phyloP scores from a whole-genome alignment of 2,888 invertebrate genomes.

The Rhamnusium bicolor region DNA sequence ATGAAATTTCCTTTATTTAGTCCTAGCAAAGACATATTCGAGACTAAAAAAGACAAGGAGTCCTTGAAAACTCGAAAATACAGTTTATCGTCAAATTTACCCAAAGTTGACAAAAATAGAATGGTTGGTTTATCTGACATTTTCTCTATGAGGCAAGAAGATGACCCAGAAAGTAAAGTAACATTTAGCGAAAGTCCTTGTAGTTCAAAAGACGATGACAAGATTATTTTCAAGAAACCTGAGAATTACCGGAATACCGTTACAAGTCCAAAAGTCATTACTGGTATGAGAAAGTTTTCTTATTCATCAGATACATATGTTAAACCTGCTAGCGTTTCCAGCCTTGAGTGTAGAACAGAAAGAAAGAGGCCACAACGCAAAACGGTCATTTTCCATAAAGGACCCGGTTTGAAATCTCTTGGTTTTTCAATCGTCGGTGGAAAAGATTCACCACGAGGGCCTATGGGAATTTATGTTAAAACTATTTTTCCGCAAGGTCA shows the following conservation, averaged over 20 bases:
- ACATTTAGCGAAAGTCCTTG: slow-evolving; percentile 57
- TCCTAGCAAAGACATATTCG: slow-evolving; percentile 31
- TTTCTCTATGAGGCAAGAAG: slow-evolving; percentile 37
- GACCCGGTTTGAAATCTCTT: slow-evolving; percentile 87
- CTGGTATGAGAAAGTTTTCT: slow-evolving; percentile 72
- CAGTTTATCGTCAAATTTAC: slow-evolving; percentile 33
- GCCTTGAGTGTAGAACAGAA: slow-evolving; percentile 21
- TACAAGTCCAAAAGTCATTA: slow-evolving; percentile 43
- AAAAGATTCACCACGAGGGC: slow-evolving; percentile 87
- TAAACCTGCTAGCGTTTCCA: slow-evolving; percentile 7
- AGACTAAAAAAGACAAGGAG: slow-evolving; percentile 2
- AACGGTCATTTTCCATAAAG: slow-evolving; percentile 81
- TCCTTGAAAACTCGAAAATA: slow-evolving; percentile 33
- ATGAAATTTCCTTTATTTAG: slow-evolving; percentile 31
- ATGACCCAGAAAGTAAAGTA: slow-evolving; percentile 56
- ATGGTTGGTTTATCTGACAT: slow-evolving; percentile 55
- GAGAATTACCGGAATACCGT: slow-evolving; percentile 15
- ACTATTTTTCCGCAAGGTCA: slow-evolving; percentile 90
- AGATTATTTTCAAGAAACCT: slow-evolving; percentile 53
- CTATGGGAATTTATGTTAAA: slow-evolving; percentile 91
- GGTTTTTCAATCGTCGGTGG: slow-evolving; percentile 94
- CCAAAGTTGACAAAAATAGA: slow-evolving; percentile 34
- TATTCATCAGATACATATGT: slow-evolving; percentile 48
- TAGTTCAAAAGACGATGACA: slow-evolving; percentile 27
- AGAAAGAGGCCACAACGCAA: slow-evolving; percentile 43